These are phyloP conservation scores for Epsilonema sp. DNA, from an alignment of 2,888 invertebrate genomes.

Conservation along the genomic window DNA sequence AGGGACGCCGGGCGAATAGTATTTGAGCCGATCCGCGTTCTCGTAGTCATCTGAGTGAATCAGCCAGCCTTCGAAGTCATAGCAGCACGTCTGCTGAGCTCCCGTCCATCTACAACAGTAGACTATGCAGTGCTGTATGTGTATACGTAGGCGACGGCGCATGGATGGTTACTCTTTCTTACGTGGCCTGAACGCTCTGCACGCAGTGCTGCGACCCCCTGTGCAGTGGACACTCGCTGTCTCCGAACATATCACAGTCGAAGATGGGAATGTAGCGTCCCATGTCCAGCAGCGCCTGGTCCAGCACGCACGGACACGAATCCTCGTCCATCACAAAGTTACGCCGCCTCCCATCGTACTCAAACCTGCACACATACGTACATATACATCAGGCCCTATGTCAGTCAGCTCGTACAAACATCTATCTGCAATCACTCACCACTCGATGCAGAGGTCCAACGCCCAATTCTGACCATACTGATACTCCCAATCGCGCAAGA, in stretches of 20 bases:
- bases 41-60: constrained; percentile 84
- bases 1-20: constrained; percentile 69
- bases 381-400: not conserved
- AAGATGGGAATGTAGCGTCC: constrained; percentile 78
- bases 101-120: constrained; percentile 19
- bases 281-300: constrained; percentile 62
- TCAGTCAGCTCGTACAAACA: too few relatives aligned
- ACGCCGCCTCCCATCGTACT: constrained; percentile 21
- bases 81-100: constrained; percentile 78
- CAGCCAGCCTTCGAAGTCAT: constrained; percentile 66
- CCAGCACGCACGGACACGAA: constrained; percentile 62
- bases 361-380: constrained; percentile 8
- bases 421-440: too few relatives aligned
- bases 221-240: constrained; percentile 61
- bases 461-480: constrained; percentile 62
- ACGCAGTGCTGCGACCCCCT: constrained; percentile 78
- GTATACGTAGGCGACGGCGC: too few relatives aligned
- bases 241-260: constrained; percentile 72
- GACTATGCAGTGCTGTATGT: too few relatives aligned
- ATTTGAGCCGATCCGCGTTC: constrained; percentile 19
- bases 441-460: constrained; percentile 59
- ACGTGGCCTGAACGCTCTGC: constrained; percentile 71
- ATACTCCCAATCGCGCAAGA: constrained; percentile 53
- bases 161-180: too few relatives aligned
- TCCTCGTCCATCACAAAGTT: constrained; percentile 19